These are phyloP conservation scores for Neoseiulus cucumeris DNA, from an alignment of 1,140 invertebrate genomes.

Conservation along the genomic window DNA sequence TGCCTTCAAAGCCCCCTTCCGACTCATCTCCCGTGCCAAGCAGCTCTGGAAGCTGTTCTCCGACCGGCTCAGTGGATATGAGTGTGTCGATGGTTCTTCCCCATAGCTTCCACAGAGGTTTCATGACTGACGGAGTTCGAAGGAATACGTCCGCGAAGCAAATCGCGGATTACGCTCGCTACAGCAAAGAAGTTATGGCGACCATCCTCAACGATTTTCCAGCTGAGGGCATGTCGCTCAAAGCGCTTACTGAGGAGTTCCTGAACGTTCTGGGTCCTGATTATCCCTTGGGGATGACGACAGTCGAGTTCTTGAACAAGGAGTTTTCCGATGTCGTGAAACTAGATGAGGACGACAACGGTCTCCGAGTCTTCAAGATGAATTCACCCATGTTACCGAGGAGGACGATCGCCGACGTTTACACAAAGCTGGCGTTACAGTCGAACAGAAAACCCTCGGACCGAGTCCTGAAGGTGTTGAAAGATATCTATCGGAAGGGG, in stretches of 20 bases:
- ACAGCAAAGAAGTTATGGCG: neutral
- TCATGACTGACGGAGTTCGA: neutral
- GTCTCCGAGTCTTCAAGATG: neutral
- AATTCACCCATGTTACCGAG: neutral
- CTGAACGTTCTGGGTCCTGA: neutral
- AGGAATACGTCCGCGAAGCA: neutral
- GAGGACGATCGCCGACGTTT: neutral
- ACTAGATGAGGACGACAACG: neutral
- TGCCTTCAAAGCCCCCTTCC: neutral
- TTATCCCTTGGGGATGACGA: neutral
- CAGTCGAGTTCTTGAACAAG: neutral
- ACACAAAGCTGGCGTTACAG: neutral
- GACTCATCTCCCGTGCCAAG: neutral
- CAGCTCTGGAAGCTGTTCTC: neutral
- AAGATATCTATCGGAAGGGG: slow-evolving; percentile 4
- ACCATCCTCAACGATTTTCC: neutral
- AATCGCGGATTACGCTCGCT: neutral
- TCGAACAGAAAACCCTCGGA: slow-evolving; percentile 1
- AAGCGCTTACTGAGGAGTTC: neutral
- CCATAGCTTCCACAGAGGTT: no score
- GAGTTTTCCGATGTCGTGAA: neutral
- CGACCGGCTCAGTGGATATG: neutral
- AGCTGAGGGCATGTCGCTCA: neutral
- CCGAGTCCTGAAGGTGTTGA: neutral
- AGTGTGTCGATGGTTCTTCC: neutral